A percentile compares a stretch with the other conserved stretches of the same genome.
Evolutionary conservation across 2,113 vertebrate genomes (phyloP).

Genomic region (Jaculus jaculus): DNA sequence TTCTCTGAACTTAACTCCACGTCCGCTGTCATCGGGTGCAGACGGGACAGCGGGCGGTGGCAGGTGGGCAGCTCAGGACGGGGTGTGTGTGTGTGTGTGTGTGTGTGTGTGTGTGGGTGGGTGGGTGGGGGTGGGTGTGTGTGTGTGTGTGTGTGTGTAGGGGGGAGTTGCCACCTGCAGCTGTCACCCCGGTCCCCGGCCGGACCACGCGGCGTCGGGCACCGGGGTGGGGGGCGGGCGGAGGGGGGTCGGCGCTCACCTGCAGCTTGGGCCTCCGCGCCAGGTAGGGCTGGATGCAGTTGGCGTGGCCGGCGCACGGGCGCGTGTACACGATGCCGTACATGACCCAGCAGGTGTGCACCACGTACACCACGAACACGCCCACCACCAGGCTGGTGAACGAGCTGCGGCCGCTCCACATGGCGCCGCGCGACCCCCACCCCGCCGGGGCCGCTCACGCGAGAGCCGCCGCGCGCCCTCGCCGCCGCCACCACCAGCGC

Average conservation of each 20-base stretch:
- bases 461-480: neutral
- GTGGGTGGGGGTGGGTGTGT: too few relatives aligned
- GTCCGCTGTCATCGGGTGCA: too few relatives aligned
- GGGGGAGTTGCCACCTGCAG: too few relatives aligned
- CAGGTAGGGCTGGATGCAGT: slow-evolving; percentile 92
- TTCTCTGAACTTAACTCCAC: too few relatives aligned
- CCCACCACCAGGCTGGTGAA: slow-evolving; percentile 95
- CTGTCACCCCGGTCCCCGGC: too few relatives aligned
- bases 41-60: too few relatives aligned
- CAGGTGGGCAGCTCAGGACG: too few relatives aligned
- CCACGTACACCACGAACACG: slow-evolving; percentile 94
- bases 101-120: too few relatives aligned
- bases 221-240: neutral
- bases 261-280: slow-evolving; percentile 91
- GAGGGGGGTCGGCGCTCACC: slow-evolving; percentile 80
- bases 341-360: slow-evolving; percentile 99
- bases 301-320: slow-evolving; percentile 86
- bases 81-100: too few relatives aligned
- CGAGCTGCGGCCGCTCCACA: slow-evolving; percentile 89
- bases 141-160: too few relatives aligned
- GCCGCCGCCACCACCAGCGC: neutral
- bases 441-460: slow-evolving; percentile 58
- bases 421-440: slow-evolving; percentile 49
- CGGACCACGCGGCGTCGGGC: too few relatives aligned
- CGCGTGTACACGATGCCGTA: slow-evolving; percentile 97